Evolutionary conservation across 2,113 vertebrate genomes (phyloP).

Genomic region (Thymallus thymallus): DNA sequence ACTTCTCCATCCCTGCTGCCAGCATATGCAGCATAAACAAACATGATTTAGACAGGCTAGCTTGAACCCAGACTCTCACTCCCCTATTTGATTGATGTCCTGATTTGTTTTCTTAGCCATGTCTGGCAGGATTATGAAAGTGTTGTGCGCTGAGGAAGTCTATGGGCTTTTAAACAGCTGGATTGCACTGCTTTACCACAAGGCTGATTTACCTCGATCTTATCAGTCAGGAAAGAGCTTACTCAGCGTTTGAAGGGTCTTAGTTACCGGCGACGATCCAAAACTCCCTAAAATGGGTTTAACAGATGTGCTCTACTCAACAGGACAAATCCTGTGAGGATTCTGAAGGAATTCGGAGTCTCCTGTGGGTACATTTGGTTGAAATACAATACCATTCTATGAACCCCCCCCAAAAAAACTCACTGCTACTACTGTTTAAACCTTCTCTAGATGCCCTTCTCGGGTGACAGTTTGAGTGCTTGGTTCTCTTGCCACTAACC

Average conservation of each 20-base stretch:
- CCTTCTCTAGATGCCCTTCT: neutral
- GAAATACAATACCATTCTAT: neutral
- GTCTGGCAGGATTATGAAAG: slow-evolving; percentile 14
- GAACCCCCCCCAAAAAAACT: neutral
- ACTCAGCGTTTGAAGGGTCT: neutral
- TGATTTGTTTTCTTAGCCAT: slow-evolving; percentile 9
- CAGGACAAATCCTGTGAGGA: neutral
- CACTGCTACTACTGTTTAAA: neutral
- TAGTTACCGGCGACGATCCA: too few relatives aligned
- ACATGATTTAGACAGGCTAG: slow-evolving; percentile 37
- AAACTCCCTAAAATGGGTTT: neutral
- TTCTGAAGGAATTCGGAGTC: neutral
- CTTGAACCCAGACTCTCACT: slow-evolving; percentile 13
- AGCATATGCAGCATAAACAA: slow-evolving; percentile 32
- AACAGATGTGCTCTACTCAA: neutral
- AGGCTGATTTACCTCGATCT: slow-evolving; percentile 9
- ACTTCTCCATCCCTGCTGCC: slow-evolving; percentile 2
- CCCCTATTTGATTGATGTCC: neutral
- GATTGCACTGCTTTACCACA: neutral
- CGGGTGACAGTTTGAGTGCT: neutral
- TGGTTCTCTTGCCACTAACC: neutral
- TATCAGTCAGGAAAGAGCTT: neutral
- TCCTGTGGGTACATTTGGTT: neutral
- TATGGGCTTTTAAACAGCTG: slow-evolving; percentile 1
- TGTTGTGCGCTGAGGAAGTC: slow-evolving; percentile 1